Evolutionary conservation across 2,113 vertebrate species (phyloP), one percentile per base, ranked within the genome.

Genomic region (Mesocricetus auratus): DNA sequence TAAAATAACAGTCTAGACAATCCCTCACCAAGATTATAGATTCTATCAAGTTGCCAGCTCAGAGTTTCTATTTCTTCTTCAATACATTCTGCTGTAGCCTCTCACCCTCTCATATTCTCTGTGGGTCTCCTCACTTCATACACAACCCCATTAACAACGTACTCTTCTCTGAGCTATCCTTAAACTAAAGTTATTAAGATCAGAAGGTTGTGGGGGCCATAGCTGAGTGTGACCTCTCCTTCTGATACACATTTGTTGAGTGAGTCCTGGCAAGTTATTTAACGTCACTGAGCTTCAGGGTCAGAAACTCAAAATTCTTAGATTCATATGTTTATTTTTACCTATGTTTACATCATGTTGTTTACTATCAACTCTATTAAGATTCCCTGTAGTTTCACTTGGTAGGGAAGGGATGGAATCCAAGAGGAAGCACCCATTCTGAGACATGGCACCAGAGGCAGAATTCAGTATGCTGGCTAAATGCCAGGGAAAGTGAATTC

Each of bases 1-100:
- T 58, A 88, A 90, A 90, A 45, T 22, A 31, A n/a, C n/a, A n/a
- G 16, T 3, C 39, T 31, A 85, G 58, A 64, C 13, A 1, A 60
- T 42, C 39, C 39, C 58, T 64, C n/a, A 12, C 8, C 1, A 21
- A 64, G 82, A 66, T 16, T 21, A 39, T 64, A 45, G 24, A 62
- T 39, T 64, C 58, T 85, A 19, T 31, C 39, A 45, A 45, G 58
- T 45, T 64, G 39, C 26, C 24, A 42, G n/a, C 47, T 58, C 42
- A 50, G 68, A 88, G 36, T 89, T 53, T 45, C n/a, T 56, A 89
- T 87, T 92, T 94, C 8, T 89, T 89, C 92, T 77, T 71, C 92
- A 87, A 81, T 68, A 79, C 89, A 88, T 92, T 93, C 64, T 88
- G 73, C 47, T 95, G 68, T 58, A 75, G 64, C 62, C 68, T 95